Conservation (phyloP, 2,797 vertebrate species). For the Gallirallus australis region DNA sequence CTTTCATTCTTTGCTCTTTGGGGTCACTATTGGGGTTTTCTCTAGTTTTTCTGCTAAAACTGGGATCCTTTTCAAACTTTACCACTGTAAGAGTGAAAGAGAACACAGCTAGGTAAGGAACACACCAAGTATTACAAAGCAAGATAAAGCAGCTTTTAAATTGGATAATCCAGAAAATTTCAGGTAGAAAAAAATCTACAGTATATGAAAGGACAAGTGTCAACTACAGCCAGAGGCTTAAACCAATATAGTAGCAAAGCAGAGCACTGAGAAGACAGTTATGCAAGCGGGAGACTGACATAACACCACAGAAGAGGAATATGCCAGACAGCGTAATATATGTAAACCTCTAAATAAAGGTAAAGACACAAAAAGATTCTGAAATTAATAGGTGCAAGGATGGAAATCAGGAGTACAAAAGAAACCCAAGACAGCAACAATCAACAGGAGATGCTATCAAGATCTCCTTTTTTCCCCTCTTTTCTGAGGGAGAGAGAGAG, state of each 20-base stretch:
- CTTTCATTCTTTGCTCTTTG: not conserved
- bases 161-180: not conserved
- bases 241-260: not conserved
- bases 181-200: not conserved
- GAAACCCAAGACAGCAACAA: not conserved
- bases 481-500: too few species aligned
- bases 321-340: not conserved
- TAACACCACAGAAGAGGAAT: not conserved
- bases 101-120: not conserved
- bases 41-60: not conserved
- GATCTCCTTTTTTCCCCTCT: not conserved
- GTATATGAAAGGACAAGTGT: not conserved
- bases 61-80: not conserved
- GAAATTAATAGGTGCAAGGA: not conserved
- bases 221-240: not conserved
- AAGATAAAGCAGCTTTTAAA: slow-evolving; percentile 9
- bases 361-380: not conserved
- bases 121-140: not conserved
- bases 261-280: not conserved
- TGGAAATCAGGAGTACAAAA: not conserved
- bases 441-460: not conserved
- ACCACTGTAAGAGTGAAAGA: not conserved
- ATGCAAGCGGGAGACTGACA: slow-evolving; percentile 14
- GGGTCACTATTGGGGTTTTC: not conserved
- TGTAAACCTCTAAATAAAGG: not conserved